Conservation (phyloP, 2,797 vertebrate species). For the Masticophis lateralis region DNA sequence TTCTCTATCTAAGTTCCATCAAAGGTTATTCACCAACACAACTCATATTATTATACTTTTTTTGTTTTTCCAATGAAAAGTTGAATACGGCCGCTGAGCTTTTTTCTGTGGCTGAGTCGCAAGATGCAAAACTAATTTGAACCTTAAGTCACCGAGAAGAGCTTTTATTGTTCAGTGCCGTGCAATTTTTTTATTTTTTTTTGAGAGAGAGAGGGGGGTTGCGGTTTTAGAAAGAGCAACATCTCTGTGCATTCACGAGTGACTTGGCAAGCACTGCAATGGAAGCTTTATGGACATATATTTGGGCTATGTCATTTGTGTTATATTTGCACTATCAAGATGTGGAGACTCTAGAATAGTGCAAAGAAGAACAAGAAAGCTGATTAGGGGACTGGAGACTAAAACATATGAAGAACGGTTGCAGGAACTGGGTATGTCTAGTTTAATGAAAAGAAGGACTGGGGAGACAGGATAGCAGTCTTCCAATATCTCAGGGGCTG, state of each 20-base stretch:
- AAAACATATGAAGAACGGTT: no score
- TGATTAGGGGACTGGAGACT: no score
- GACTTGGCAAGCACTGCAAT: neutral
- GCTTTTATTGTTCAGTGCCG: neutral
- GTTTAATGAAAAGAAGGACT: no score
- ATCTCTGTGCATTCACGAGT: neutral
- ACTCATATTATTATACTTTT: neutral
- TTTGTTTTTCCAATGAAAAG: neutral
- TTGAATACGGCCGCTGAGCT: neutral
- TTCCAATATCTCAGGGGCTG: no score
- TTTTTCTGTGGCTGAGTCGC: neutral
- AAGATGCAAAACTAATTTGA: neutral
- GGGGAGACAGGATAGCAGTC: rapidly evolving
- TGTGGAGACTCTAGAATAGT: no score
- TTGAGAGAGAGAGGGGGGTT: neutral
- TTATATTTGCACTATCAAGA: no score
- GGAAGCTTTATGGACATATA: neutral
- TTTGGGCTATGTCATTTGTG: neutral
- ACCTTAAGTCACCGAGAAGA: neutral
- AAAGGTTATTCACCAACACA: neutral
- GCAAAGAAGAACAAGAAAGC: no score
- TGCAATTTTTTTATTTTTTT: no score
- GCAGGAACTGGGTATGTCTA: no score
- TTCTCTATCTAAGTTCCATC: neutral
- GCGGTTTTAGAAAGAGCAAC: neutral